These are phyloP conservation scores for Heterodera carotae DNA, from an alignment of 1,140 invertebrate species.

Conservation along the genomic window DNA sequence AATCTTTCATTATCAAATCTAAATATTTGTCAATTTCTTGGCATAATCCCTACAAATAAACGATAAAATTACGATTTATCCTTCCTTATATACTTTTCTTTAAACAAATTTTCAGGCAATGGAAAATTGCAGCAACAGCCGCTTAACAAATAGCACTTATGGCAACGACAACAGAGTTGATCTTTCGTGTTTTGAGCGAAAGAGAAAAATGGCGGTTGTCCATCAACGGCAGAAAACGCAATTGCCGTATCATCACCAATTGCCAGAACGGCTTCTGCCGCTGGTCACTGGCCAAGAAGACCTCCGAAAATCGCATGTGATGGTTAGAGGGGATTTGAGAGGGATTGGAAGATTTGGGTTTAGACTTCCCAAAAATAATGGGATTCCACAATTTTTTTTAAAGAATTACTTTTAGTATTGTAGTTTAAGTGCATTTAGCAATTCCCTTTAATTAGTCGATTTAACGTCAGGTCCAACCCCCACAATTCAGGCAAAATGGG, in stretches of 20 bases:
- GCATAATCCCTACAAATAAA: no score
- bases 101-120: background rate
- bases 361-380: no score
- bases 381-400: no score
- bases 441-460: no score
- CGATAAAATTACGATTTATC: no score
- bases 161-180: background rate
- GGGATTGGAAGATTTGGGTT: no score
- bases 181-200: background rate
- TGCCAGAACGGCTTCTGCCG: background rate
- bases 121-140: background rate
- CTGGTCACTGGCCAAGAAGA: conserved; percentile 1
- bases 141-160: background rate
- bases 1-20: no score
- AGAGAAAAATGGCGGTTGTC: conserved; percentile 7
- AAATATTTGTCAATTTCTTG: no score
- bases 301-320: background rate
- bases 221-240: background rate
- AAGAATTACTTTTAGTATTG: no score
- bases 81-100: no score
- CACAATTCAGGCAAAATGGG: conserved; percentile 17
- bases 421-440: no score
- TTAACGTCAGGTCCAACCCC: background rate
- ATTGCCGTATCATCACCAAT: background rate
- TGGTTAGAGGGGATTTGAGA: background rate